Percentiles rank a stretch among this genome's conserved stretches.
phyloP scores from a whole-genome alignment of 30 jellyfish, hydroid and myxozoan species.

The Aurelia sp. region DNA sequence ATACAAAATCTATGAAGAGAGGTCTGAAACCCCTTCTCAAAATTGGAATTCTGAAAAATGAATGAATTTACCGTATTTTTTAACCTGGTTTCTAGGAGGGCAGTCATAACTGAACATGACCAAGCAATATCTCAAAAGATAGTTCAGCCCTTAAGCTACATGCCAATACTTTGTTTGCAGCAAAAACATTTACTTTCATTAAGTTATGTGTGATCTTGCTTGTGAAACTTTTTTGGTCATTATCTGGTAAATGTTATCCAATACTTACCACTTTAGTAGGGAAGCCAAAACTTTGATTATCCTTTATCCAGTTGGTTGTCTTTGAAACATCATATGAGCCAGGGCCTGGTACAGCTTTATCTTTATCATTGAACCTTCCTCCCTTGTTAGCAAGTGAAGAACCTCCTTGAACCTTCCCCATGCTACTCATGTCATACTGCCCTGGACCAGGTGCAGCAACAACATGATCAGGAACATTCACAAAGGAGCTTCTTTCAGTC shows the following conservation, averaged over 20 bases:
- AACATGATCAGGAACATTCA: conserved; percentile 69
- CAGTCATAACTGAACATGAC: too few relatives aligned
- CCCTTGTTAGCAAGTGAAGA: conserved; percentile 80
- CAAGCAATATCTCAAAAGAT: too few relatives aligned
- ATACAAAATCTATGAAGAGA: too few relatives aligned
- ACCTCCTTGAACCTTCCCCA: conserved; percentile 72
- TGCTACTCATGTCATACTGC: conserved; percentile 54
- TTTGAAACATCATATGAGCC: conserved; percentile 77
- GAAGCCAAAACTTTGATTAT: conserved; percentile 17
- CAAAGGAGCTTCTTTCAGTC: conserved; percentile 82
- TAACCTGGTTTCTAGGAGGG: too few relatives aligned
- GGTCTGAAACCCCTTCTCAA: too few relatives aligned
- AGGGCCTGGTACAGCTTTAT: conserved; percentile 81
- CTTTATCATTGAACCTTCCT: conserved; percentile 42
- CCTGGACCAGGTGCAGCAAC: conserved; percentile 96
- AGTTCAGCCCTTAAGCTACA: too few relatives aligned
- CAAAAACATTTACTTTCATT: too few relatives aligned
- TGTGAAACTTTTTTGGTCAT: too few relatives aligned
- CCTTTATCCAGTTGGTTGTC: conserved; percentile 41
- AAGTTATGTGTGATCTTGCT: too few relatives aligned
- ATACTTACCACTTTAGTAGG: conserved; percentile 10
- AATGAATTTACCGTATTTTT: too few relatives aligned
- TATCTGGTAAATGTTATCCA: not conserved
- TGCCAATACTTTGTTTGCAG: too few relatives aligned
- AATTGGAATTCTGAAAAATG: too few relatives aligned